A percentile compares a stretch with the other conserved stretches of the same genome.
Evolutionary conservation across 2,888 invertebrate genomes (phyloP).

Genomic region (Leuctra nigra): DNA sequence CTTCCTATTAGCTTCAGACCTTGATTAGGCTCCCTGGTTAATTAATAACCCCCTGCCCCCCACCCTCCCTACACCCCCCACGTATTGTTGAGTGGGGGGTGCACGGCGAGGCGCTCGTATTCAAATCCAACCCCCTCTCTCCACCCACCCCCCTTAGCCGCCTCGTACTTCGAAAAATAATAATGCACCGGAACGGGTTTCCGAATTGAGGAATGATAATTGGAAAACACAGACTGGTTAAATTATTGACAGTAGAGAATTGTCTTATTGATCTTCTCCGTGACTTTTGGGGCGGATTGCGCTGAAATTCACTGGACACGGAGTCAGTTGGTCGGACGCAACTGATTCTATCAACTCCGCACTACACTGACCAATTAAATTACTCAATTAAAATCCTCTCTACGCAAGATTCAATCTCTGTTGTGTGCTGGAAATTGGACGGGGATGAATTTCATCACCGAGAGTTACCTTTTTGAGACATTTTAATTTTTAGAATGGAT

Average conservation of each 20-base stretch:
- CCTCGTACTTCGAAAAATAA: constrained; percentile 8
- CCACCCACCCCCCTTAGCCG: not conserved
- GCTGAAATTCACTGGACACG: too few relatives aligned
- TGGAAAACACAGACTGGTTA: constrained; percentile 7
- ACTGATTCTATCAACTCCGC: too few relatives aligned
- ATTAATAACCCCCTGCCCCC: constrained; percentile 16
- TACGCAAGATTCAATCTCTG: too few relatives aligned
- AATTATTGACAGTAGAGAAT: constrained; percentile 6
- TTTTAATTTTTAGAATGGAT: too few relatives aligned
- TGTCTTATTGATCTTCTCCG: too few relatives aligned
- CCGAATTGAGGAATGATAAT: constrained; percentile 8
- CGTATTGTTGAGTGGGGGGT: constrained; percentile 12
- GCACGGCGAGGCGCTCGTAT: constrained; percentile 4
- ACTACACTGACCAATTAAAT: too few relatives aligned
- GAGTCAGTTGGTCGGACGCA: too few relatives aligned
- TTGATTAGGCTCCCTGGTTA: constrained; percentile 17
- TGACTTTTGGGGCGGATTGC: too few relatives aligned
- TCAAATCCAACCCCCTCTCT: not conserved
- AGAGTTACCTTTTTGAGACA: too few relatives aligned
- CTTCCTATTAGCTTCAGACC: constrained; percentile 17
- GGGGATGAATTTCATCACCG: too few relatives aligned
- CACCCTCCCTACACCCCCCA: not conserved
- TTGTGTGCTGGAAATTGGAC: too few relatives aligned
- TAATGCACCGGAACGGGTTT: constrained; percentile 5
- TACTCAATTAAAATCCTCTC: too few relatives aligned